phyloP scores from a whole-genome alignment of 1,140 invertebrate species.

The Spodoptera litura region DNA sequence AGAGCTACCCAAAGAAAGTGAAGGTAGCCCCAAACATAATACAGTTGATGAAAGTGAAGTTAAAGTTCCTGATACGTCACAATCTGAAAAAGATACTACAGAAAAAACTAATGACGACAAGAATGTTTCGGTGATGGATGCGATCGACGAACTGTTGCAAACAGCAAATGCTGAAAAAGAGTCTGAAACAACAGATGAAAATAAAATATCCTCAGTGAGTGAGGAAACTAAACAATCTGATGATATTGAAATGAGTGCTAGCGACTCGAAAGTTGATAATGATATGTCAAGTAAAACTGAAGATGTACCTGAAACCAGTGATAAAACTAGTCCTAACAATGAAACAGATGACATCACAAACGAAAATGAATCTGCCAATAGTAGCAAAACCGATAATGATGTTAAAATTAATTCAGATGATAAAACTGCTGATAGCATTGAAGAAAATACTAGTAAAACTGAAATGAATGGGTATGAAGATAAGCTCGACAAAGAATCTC shows the following conservation, averaged over 20 bases:
- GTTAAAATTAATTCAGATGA: not conserved
- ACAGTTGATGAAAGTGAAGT: not conserved
- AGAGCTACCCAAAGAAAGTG: not conserved
- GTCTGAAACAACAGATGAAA: not conserved
- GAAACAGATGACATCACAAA: conserved; percentile 13
- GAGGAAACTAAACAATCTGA: not conserved
- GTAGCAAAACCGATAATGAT: not conserved
- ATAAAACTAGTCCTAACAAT: conserved; percentile 24
- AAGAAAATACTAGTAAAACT: conserved; percentile 11
- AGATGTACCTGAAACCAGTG: conserved; percentile 31
- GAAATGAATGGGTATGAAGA: conserved; percentile 42
- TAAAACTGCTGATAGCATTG: not conserved
- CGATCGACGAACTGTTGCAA: conserved; percentile 30
- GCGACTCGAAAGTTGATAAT: not conserved
- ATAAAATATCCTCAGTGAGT: conserved; percentile 33
- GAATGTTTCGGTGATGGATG: conserved; percentile 33
- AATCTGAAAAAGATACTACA: not conserved
- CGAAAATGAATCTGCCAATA: conserved; percentile 12
- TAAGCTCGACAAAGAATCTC: conserved; percentile 13
- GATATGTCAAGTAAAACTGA: conserved; percentile 19
- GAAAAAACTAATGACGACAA: conserved; percentile 36
- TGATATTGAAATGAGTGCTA: conserved; percentile 5
- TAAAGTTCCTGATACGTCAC: conserved; percentile 36
- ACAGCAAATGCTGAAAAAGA: conserved; percentile 15
- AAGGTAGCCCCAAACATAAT: not conserved